A percentile compares a stretch with the other conserved stretches of the same genome.
Evolutionary conservation across 2,797 vertebrate genomes (phyloP).

Genomic region (Myiothlypis chrysogaster): DNA sequence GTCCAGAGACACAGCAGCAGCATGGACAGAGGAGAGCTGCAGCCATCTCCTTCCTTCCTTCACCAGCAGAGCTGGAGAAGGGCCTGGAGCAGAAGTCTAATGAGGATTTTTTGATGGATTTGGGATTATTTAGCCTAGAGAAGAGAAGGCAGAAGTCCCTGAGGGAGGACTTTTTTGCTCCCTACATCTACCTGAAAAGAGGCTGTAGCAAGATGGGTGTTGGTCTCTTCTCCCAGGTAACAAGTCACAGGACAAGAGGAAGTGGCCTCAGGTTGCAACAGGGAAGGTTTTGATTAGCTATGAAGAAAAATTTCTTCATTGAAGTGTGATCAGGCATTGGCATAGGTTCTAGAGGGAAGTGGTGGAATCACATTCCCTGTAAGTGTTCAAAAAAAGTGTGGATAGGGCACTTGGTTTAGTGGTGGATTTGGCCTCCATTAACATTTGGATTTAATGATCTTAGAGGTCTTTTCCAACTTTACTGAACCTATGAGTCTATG

Average conservation of each 20-base stretch:
- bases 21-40: neutral
- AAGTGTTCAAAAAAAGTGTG: neutral
- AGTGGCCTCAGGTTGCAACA: neutral
- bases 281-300: neutral
- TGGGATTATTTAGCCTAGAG: neutral
- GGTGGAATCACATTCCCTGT: rapidly evolving
- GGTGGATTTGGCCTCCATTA: neutral
- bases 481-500: neutral
- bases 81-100: neutral
- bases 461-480: neutral
- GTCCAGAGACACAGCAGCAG: rapidly evolving
- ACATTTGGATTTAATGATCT: neutral
- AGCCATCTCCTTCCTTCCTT: neutral
- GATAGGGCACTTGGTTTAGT: neutral
- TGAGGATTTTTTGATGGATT: neutral
- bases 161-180: neutral
- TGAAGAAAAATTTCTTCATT: neutral
- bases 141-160: neutral
- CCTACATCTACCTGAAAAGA: neutral
- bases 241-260: neutral
- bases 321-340: neutral
- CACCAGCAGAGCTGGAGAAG: neutral
- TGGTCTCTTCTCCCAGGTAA: neutral
- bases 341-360: neutral
- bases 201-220: neutral